Evolutionary conservation across 2,888 invertebrate genomes (phyloP).

Genomic region (Drosophila falleni): DNA sequence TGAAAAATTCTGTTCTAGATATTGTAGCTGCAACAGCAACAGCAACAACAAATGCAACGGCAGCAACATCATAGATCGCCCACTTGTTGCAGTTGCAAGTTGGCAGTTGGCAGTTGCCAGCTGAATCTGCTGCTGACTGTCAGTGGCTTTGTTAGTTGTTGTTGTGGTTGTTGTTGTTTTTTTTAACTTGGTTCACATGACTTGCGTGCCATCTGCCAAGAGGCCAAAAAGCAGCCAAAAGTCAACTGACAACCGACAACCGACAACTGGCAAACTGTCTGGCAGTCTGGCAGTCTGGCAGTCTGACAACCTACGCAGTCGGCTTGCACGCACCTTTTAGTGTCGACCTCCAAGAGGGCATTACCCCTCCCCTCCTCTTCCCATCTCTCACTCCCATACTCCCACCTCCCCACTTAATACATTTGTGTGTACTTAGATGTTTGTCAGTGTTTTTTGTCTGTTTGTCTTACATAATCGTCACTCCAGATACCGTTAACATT

Average conservation of each 20-base stretch:
- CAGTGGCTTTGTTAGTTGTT: conserved; percentile 57
- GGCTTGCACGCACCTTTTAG: conserved; percentile 69
- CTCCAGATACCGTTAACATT: conserved; percentile 74
- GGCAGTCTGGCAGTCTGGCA: conserved; percentile 24
- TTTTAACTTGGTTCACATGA: conserved; percentile 66
- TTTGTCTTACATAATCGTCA: conserved; percentile 81
- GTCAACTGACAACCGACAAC: conserved; percentile 31
- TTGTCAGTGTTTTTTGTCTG: conserved; percentile 61
- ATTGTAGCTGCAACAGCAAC: conserved; percentile 37
- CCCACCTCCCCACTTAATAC: neutral
- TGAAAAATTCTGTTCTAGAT: conserved; percentile 80
- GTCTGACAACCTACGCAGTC: conserved; percentile 65
- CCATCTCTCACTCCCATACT: neutral
- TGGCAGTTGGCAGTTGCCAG: conserved; percentile 25
- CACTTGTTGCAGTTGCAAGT: conserved; percentile 49
- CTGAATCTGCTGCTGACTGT: conserved; percentile 32
- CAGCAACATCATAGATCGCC: conserved; percentile 62
- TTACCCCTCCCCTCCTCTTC: neutral
- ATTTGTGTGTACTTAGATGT: conserved; percentile 73
- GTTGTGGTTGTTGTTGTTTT: conserved; percentile 23
- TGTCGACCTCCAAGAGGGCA: conserved; percentile 71
- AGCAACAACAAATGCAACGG: neutral
- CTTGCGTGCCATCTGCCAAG: conserved; percentile 77
- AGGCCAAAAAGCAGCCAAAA: conserved; percentile 45
- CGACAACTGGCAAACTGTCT: conserved; percentile 28